Evolutionary conservation across 2,797 vertebrate species (phyloP), one percentile per base, ranked within the genome.

Genomic region (Etheostoma perlongum): DNA sequence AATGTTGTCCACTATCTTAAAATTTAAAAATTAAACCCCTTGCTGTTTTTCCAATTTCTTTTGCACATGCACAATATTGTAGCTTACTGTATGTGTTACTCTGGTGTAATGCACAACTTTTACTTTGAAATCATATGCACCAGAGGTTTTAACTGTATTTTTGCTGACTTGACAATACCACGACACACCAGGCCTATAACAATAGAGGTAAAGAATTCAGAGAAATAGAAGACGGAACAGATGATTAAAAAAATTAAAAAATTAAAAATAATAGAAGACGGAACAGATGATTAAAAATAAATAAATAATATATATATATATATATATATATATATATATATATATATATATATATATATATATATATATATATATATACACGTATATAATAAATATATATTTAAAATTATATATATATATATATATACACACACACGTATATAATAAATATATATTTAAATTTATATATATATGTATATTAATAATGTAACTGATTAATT

Each of bases 81-180:
- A 12, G 36, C 1, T 11, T 19, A 30, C 2, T 8, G 9, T 14
- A 12, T 13, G 5, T 23, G 49, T 54, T 47, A 25, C 9, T 58
- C 25, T n/a, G 48, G 36, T 40, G 36, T 40, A 40, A 40, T 12
- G 3, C 7, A 18, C 58, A 18, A 19, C 23, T 2, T 83, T 79
- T 85, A 81, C 12, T 75, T 79, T 83, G 79, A 85, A 89, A 84
- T 72, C 16, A 2, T 6, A 21, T 40, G 47, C 5, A 53, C 9
- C 4, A 7, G 4, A 49, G 0, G 2, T 36, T 49, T 3, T 68
- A 2, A 10, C 23, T 55, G 2, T 25, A 57, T 61, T 54, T 30
- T 0, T 64, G 54, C 51, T 60, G 1, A 16, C 68, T 85, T 90
- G n/a, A 82, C 58, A 11, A 49, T 15, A 11, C 5, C 52, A 72